Percentiles rank a stretch among this genome's conserved stretches.
Evolutionary conservation across 2,113 vertebrate species (phyloP).

Genomic region (Bos taurus): ARS-UCD2.0 NC_037328.1:49518001-49518500

Average conservation of each 20-base stretch:
- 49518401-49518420: neutral
- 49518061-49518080: neutral
- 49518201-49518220: neutral
- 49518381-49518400: neutral
- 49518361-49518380: neutral
- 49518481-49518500: neutral
- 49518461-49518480: neutral
- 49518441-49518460: neutral
- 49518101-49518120: neutral
- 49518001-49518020: neutral
- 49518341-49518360: neutral
- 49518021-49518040: neutral
- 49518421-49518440: neutral
- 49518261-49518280: neutral
- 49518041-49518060: neutral
- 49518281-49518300: neutral
- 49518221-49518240: neutral
- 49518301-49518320: neutral
- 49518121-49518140: neutral
- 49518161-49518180: neutral
- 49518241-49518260: neutral
- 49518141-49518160: neutral
- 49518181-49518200: neutral
- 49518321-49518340: neutral
- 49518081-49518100: neutral